These are phyloP conservation scores for Macrostomum cliftonense DNA, from an alignment of 2,888 invertebrate genomes.

Conservation along the genomic window DNA sequence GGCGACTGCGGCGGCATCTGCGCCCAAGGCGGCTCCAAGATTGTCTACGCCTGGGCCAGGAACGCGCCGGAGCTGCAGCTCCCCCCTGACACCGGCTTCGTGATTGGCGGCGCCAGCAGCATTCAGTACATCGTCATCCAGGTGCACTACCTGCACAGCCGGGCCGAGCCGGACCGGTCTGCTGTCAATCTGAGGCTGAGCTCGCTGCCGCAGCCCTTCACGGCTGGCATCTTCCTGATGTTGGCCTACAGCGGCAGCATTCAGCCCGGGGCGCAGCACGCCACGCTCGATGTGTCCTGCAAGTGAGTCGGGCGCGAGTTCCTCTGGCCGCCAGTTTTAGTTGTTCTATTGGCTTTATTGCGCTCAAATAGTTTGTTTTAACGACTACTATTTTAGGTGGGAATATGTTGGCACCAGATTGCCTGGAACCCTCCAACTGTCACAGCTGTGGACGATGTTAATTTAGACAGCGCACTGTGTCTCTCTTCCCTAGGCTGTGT, in stretches of 20 bases:
- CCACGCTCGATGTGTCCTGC: neutral
- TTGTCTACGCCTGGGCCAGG: slow-evolving; percentile 47
- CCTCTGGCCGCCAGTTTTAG: no score
- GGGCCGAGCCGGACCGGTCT: slow-evolving; percentile 14
- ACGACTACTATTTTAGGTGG: no score
- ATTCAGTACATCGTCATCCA: slow-evolving; percentile 44
- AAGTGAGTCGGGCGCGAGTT: no score
- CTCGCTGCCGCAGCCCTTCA: slow-evolving; percentile 18
- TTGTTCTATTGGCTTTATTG: no score
- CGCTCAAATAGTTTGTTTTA: no score
- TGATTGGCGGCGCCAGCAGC: slow-evolving; percentile 40
- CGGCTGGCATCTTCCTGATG: slow-evolving; percentile 24
- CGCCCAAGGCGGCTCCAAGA: slow-evolving; percentile 42
- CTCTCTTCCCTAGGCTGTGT: no score
- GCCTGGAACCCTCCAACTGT: no score
- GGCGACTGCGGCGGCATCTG: slow-evolving; percentile 67
- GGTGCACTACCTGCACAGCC: slow-evolving; percentile 43
- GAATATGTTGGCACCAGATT: no score
- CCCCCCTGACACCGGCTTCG: slow-evolving; percentile 43
- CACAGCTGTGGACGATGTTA: no score
- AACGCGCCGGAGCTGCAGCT: slow-evolving; percentile 43
- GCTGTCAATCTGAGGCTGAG: neutral
- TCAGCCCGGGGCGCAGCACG: slow-evolving; percentile 16
- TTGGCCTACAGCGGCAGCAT: slow-evolving; percentile 16
- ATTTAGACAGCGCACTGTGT: no score